Base-by-base conservation (phyloP, 2,113 vertebrate genomes). In the Hydrochoerus hydrochaeris region DNA sequence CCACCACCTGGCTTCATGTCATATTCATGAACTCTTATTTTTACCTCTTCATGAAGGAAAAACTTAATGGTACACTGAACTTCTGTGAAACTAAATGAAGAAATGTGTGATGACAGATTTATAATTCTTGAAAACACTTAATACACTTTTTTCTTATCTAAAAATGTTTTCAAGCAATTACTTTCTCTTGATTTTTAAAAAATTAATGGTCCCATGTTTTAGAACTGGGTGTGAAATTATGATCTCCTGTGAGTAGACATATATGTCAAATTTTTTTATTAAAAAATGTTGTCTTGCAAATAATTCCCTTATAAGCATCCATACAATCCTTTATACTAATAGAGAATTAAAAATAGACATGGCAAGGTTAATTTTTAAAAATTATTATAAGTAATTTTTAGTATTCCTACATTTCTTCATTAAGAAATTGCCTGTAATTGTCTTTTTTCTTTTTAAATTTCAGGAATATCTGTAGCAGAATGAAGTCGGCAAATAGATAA, bases 151-250 rank as follows among this genome's bases (percentile, higher is more conserved):
- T 69, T 95, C 52, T 93, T 90, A 1, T 35, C 67, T 89, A 91
- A 91, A 95, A 52, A 46, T 44, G 0, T 71, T 94, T 93, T 75
- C 32, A 88, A 87, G 88, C 11, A 92, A 71, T 35, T 60, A 24
- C 32, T 91, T 89, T 95, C 57, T 44, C 49, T 13, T 77, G 16
- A 69, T 20, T n/a, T 91, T 78, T 32, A 88, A 95, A 28, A 35
- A 83, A 69, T 22, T 26, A 93, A n/a, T 67, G 22, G 8, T 28
- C 9, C 26, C 4, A 60, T 54, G 88, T 78, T 82, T 63, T 73
- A 83, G 83, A 92, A 78, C 26, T 73, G 30, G 11, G 35, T 90
- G 10, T 83, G 22, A 97, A 88, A 93, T 87, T 94, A 88, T 96
- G 71, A 54, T 6, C n/a, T 28, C 17, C 58, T 87, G 35, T 71